Conservation (phyloP, 1,140 invertebrate species). For the Heliconius himera region DNA sequence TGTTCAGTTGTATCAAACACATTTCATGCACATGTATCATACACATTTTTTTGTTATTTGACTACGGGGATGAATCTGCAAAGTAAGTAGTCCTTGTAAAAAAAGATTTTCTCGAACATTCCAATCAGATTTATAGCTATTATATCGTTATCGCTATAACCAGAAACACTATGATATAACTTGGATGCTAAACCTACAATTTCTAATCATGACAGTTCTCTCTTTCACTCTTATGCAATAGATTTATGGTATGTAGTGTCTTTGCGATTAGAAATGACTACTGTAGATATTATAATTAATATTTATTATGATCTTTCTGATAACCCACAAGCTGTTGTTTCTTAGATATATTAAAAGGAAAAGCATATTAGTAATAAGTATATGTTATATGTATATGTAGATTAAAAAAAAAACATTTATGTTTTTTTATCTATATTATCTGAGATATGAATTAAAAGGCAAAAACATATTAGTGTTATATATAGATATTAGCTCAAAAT, state of each 20-base stretch:
- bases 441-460: background rate
- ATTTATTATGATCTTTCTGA: background rate
- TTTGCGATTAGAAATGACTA: background rate
- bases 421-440: too few species aligned
- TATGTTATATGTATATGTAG: too few species aligned
- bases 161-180: conserved; percentile 1
- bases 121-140: background rate
- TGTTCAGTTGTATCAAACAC: too few species aligned
- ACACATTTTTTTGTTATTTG: too few species aligned
- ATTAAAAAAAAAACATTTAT: too few species aligned
- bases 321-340: conserved; percentile 3
- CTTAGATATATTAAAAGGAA: background rate
- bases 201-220: background rate
- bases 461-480: background rate
- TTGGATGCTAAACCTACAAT: background rate
- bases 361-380: background rate
- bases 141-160: background rate
- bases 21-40: too few species aligned
- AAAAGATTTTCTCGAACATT: too few species aligned
- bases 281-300: background rate
- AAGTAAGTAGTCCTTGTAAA: too few species aligned
- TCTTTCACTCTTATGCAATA: conserved; percentile 7
- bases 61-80: too few species aligned
- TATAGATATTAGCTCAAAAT: background rate
- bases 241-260: background rate